phyloP scores from a whole-genome alignment of 2,113 vertebrate genomes.

The Eudyptes chrysolophus region DNA sequence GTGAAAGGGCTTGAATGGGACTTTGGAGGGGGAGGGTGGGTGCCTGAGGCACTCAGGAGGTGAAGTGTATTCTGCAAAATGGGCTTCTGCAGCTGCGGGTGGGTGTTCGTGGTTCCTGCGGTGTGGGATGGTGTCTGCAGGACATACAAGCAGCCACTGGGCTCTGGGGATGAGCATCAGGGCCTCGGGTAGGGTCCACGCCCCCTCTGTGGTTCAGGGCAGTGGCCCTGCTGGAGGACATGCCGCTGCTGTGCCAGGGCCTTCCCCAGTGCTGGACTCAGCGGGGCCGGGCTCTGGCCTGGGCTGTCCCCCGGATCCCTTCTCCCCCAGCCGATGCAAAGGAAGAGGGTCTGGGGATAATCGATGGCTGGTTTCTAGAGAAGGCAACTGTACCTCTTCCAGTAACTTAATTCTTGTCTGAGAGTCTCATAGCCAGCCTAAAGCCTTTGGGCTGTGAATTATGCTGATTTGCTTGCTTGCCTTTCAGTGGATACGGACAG shows the following conservation, averaged over 20 bases:
- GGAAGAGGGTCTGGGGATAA: no score
- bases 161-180: not conserved
- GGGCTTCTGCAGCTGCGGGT: not conserved
- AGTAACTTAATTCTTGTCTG: not conserved
- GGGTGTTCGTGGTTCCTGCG: not conserved
- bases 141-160: rapidly evolving
- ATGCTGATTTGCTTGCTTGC: not conserved
- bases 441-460: not conserved
- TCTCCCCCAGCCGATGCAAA: not conserved
- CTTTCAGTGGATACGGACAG: not conserved
- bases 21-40: no score
- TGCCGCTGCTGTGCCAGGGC: not conserved
- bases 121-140: not conserved
- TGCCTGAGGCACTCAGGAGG: not conserved
- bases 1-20: not conserved
- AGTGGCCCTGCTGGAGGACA: not conserved
- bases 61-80: not conserved
- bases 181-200: not conserved
- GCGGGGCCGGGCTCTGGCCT: not conserved
- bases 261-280: not conserved
- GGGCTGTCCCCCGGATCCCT: not conserved
- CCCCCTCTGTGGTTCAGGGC: no score
- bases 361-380: not conserved
- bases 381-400: not conserved
- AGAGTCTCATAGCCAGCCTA: not conserved